Percentiles rank a stretch among this genome's conserved stretches.
Conservation (phyloP, 1,140 invertebrate genomes). For the Monomorium pharaonis region DNA sequence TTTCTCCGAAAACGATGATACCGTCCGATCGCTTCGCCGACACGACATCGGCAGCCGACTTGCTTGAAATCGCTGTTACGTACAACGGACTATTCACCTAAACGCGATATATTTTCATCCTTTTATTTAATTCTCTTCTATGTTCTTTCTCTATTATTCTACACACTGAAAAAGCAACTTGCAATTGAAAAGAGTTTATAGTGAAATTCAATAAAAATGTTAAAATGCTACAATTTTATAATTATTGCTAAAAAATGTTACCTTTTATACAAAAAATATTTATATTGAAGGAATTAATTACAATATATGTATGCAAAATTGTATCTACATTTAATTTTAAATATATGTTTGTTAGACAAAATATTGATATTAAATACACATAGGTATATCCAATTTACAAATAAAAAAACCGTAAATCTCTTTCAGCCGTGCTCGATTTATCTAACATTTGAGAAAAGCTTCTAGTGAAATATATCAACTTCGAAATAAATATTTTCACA, state of each 20-base stretch:
- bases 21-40: constrained; percentile 85
- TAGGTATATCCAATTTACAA: background rate
- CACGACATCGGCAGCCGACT: constrained; percentile 89
- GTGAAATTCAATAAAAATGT: background rate
- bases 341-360: background rate
- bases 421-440: background rate
- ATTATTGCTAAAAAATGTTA: background rate
- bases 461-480: background rate
- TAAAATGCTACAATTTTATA: background rate
- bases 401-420: background rate
- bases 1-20: constrained; percentile 91
- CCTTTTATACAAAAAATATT: background rate
- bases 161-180: background rate
- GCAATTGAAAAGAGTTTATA: background rate
- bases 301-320: background rate
- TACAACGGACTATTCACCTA: constrained; percentile 91
- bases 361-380: background rate
- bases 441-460: background rate
- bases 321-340: background rate
- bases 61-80: constrained; percentile 91
- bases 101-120: constrained; percentile 72
- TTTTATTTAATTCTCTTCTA: constrained; percentile 37
- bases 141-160: background rate
- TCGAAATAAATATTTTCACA: background rate
- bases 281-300: background rate